Evolutionary conservation across 2,113 vertebrate species (phyloP), one percentile per base, ranked within the genome.

Genomic region (Heterochromis multidens): DNA sequence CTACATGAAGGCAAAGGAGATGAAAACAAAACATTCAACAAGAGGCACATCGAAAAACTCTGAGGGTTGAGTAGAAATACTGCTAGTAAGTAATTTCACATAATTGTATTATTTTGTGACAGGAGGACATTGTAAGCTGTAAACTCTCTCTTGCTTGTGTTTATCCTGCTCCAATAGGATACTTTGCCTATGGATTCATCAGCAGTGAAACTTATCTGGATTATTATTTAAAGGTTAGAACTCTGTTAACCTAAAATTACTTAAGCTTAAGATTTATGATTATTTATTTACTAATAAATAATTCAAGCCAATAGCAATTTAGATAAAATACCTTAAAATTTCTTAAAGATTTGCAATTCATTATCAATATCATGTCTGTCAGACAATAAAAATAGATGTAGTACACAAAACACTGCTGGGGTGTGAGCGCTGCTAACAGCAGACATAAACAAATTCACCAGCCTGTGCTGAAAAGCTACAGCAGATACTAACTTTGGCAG

Each of bases 401-500:
- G 37, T 40, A 11, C 37, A 40, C 23, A 61, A n/a, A 1, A n/a
- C 17, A 54, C 23, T 40, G n/a, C 60, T 25, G 58, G 46, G n/a
- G 6, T 56, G 61, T 43, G 16, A 2, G 56, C 87, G 21, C 72
- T 49, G 13, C 14, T 49, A 17, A 49, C 17, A 6, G 46, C 25
- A 43, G 29, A 79, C 5, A 77, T 56, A 76, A 78, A 61, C n/a
- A 72, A 17, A 35, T 43, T 43, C 23, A 65, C 8, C 13, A 40
- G 70, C 70, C 52, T 31, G 60, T 54, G 40, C 29, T 61, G 40
- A 54, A 17, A 46, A 8, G 29, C 16, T 25, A 60, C 11, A 21
- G 19, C 27, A 56, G 81, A 78, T 54, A 95, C 94, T 92, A 77
- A 99, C 98, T 93, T 91, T 87, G 97, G 97, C 90, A 99, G 95